Conservation (phyloP, 2,888 invertebrate species). For the Lepas anatifera region DNA sequence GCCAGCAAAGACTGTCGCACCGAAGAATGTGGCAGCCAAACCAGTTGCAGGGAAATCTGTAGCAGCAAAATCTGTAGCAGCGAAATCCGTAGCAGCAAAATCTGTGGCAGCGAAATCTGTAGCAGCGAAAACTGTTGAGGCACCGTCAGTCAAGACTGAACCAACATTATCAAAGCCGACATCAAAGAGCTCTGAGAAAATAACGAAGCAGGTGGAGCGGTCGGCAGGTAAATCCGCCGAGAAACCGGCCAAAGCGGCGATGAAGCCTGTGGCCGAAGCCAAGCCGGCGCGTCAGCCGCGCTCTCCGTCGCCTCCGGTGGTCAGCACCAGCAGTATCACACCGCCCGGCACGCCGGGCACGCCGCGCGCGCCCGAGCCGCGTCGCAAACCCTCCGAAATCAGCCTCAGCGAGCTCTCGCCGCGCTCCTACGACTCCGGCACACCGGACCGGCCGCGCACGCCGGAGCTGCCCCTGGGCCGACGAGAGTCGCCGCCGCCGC, state of each 20-base stretch:
- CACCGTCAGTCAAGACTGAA: too few relatives aligned
- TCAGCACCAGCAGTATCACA: not conserved
- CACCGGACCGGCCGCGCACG: slow-evolving; percentile 21
- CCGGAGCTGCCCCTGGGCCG: slow-evolving; percentile 18
- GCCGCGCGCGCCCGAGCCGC: not conserved
- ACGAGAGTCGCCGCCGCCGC: slow-evolving; percentile 11
- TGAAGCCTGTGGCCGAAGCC: slow-evolving; percentile 14
- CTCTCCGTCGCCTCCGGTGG: slow-evolving; percentile 8
- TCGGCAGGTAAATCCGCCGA: slow-evolving; percentile 23
- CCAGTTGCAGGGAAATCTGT: too few relatives aligned
- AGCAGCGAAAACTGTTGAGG: too few relatives aligned
- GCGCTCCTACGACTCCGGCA: not conserved
- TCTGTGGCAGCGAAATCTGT: too few relatives aligned
- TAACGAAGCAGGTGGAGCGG: too few relatives aligned
- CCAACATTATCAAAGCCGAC: too few relatives aligned
- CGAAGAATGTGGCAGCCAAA: not conserved
- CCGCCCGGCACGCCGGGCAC: slow-evolving; percentile 5
- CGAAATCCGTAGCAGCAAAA: too few relatives aligned
- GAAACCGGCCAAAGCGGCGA: slow-evolving; percentile 15
- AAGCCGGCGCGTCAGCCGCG: slow-evolving; percentile 12
- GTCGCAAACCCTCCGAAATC: not conserved
- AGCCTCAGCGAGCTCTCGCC: not conserved
- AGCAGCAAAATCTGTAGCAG: too few relatives aligned
- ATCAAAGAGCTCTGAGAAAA: too few relatives aligned
- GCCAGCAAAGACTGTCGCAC: not conserved